A percentile compares a stretch with the other conserved stretches of the same genome.
These are phyloP conservation scores for Pelecanus crispus DNA, from an alignment of 2,113 vertebrate species.

Conservation along the genomic window DNA sequence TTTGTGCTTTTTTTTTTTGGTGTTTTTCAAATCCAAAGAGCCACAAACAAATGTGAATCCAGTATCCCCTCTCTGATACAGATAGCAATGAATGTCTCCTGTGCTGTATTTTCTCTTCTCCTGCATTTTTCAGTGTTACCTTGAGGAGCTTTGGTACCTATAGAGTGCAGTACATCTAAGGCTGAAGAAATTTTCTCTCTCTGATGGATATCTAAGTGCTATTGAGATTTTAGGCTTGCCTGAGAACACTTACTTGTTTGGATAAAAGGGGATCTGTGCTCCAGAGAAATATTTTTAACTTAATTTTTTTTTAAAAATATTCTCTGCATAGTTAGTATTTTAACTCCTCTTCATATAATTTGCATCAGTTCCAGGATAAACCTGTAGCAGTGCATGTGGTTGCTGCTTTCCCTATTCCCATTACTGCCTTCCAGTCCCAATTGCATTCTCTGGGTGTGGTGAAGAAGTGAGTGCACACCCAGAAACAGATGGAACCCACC, in stretches of 20 bases:
- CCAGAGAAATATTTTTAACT: background rate
- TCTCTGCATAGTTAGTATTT: background rate
- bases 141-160: background rate
- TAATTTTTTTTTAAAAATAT: background rate
- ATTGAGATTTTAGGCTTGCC: background rate
- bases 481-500: conserved; percentile 39
- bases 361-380: background rate
- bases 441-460: background rate
- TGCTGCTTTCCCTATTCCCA: background rate
- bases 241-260: background rate
- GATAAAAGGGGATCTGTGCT: background rate
- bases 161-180: background rate
- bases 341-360: background rate
- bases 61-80: background rate
- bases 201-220: background rate
- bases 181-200: background rate
- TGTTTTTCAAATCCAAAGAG: background rate
- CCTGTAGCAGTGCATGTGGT: background rate
- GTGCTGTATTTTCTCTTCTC: background rate
- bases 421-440: background rate
- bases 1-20: background rate
- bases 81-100: background rate
- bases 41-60: background rate
- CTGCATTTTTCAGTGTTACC: background rate
- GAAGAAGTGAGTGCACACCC: background rate